A percentile compares a stretch with the other conserved stretches of the same genome.
phyloP scores from a whole-genome alignment of 2,888 invertebrate genomes.

The Orchesellides sinensis region DNA sequence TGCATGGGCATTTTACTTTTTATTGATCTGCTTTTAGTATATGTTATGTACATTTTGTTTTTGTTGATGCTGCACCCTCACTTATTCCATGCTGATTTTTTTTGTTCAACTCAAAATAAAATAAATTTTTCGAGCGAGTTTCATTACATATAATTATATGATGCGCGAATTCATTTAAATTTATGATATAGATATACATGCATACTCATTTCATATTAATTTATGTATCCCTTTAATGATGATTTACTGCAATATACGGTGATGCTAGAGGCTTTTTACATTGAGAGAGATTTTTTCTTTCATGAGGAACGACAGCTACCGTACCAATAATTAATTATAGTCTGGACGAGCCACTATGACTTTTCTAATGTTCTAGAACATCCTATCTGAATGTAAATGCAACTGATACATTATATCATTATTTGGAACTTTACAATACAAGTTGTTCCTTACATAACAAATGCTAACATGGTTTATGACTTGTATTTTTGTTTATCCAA shows the following conservation, averaged over 20 bases:
- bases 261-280: too few relatives aligned
- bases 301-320: slow-evolving; percentile 46
- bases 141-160: too few relatives aligned
- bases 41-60: not conserved
- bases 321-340: slow-evolving; percentile 23
- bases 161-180: too few relatives aligned
- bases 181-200: too few relatives aligned
- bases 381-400: not conserved
- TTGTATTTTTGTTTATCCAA: too few relatives aligned
- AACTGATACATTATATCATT: not conserved
- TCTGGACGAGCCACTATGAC: slow-evolving; percentile 26
- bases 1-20: slow-evolving; percentile 14
- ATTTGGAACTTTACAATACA: not conserved
- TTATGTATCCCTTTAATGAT: too few relatives aligned
- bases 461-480: too few relatives aligned
- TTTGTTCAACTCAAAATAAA: too few relatives aligned
- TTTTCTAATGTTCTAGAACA: not conserved
- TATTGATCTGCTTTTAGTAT: slow-evolving; percentile 15
- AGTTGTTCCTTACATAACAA: too few relatives aligned
- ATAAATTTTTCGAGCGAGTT: too few relatives aligned
- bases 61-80: slow-evolving; percentile 2
- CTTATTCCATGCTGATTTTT: not conserved
- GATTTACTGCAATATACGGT: too few relatives aligned
- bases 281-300: not conserved
- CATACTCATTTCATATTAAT: too few relatives aligned